Evolutionary conservation across 2,113 vertebrate species (phyloP).

Genomic region (Grammomys dolichurus): DNA sequence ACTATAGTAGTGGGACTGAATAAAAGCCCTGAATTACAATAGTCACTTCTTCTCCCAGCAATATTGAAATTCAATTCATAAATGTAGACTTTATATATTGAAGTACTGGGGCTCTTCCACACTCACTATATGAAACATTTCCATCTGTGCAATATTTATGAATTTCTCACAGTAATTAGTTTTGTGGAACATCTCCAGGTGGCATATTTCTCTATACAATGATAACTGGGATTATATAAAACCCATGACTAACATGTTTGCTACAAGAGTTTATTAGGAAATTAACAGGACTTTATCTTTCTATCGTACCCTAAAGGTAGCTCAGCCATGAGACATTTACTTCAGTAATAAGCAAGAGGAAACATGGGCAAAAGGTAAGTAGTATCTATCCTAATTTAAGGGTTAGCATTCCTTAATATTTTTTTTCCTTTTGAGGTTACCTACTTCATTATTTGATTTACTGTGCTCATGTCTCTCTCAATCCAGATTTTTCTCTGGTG

Average conservation of each 20-base stretch:
- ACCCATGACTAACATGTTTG: background rate
- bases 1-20: background rate
- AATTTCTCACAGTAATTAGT: conserved; percentile 44
- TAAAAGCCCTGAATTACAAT: background rate
- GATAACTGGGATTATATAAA: conserved; percentile 52
- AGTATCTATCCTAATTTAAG: background rate
- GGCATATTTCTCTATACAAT: background rate
- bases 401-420: background rate
- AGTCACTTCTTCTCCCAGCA: background rate
- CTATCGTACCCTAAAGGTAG: background rate
- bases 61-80: conserved; percentile 44
- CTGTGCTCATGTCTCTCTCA: background rate
- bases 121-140: background rate
- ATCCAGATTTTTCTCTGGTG: background rate
- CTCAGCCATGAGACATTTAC: background rate
- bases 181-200: conserved; percentile 52
- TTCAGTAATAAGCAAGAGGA: conserved; percentile 31
- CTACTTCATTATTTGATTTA: background rate
- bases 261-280: background rate
- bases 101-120: background rate
- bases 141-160: conserved; percentile 37
- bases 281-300: background rate
- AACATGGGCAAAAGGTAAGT: background rate
- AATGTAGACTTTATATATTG: background rate
- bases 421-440: background rate